Conservation (phyloP, 1,140 invertebrate genomes). For the Zaprionus lachaisei region DNA sequence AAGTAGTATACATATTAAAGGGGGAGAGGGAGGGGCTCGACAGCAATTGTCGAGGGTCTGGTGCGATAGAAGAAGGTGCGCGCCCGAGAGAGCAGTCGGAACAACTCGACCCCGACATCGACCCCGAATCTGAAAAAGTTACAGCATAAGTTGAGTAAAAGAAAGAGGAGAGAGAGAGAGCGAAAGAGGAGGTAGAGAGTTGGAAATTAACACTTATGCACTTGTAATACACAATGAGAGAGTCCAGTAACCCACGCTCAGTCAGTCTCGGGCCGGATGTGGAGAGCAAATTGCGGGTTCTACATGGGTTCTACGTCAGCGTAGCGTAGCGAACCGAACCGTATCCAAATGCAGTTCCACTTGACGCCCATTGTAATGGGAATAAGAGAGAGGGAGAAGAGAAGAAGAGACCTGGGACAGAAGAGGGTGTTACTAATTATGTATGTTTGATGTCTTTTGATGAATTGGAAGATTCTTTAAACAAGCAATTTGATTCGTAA, state of each 20-base stretch:
- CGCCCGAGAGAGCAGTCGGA: constrained; percentile 2
- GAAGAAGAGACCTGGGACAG: background rate
- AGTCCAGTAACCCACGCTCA: constrained; percentile 10
- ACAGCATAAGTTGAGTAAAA: constrained; percentile 24
- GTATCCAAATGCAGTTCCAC: constrained; percentile 31
- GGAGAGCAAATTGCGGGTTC: background rate
- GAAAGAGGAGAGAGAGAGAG: background rate
- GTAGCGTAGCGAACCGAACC: constrained; percentile 42
- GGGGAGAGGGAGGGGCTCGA: background rate
- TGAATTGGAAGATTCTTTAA: constrained; percentile 12
- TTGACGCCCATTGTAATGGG: constrained; percentile 33
- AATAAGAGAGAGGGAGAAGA: too few species aligned
- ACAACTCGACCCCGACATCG: constrained; percentile 23
- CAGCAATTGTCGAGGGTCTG: constrained; percentile 12
- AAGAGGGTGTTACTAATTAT: constrained; percentile 7
- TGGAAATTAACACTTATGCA: constrained; percentile 43
- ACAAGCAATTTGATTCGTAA: constrained; percentile 5
- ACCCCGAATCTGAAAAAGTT: constrained; percentile 44
- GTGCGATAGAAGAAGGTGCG: constrained; percentile 14
- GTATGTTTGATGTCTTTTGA: background rate
- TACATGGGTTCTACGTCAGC: constrained; percentile 24
- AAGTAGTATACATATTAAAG: constrained; percentile 29
- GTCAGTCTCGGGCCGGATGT: constrained; percentile 5
- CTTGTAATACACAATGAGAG: constrained; percentile 13
- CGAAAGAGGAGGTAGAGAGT: background rate